phyloP scores from a whole-genome alignment of 2,113 vertebrate genomes.

The Sapayoa aenigma region DNA sequence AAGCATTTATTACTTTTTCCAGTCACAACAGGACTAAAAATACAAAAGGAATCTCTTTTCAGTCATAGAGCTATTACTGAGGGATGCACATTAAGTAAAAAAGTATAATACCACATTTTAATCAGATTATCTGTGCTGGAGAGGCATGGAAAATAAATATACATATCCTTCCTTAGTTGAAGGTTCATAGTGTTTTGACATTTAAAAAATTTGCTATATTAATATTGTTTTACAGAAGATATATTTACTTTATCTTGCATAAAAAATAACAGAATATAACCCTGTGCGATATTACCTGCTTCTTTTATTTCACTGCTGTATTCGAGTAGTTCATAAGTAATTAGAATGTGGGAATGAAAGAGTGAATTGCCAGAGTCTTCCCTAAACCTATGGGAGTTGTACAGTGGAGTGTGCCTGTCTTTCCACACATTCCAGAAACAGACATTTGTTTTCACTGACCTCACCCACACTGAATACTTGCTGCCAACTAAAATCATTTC shows the following conservation, averaged over 20 bases:
- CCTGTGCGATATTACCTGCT: not conserved
- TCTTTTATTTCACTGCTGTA: not conserved
- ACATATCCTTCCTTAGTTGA: not conserved
- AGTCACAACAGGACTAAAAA: not conserved
- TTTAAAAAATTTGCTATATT: not conserved
- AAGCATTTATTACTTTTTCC: not conserved
- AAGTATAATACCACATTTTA: not conserved
- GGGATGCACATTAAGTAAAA: not conserved
- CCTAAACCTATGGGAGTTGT: not conserved
- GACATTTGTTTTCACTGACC: slow-evolving; percentile 29
- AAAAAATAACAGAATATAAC: not conserved
- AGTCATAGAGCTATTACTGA: not conserved
- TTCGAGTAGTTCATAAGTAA: not conserved
- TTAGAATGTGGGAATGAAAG: not conserved
- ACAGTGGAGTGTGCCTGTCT: not conserved
- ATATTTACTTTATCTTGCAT: not conserved
- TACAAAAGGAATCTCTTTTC: not conserved
- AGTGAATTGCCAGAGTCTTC: not conserved
- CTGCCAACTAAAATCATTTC: slow-evolving; percentile 46
- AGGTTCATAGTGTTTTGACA: not conserved
- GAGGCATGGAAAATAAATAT: not conserved
- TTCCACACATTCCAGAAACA: slow-evolving; percentile 13
- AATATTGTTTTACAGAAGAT: not conserved
- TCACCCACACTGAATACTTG: not conserved
- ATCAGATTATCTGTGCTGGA: not conserved